These are phyloP conservation scores for Colletes gigas DNA, from an alignment of 1,140 invertebrate species.

Conservation along the genomic window DNA sequence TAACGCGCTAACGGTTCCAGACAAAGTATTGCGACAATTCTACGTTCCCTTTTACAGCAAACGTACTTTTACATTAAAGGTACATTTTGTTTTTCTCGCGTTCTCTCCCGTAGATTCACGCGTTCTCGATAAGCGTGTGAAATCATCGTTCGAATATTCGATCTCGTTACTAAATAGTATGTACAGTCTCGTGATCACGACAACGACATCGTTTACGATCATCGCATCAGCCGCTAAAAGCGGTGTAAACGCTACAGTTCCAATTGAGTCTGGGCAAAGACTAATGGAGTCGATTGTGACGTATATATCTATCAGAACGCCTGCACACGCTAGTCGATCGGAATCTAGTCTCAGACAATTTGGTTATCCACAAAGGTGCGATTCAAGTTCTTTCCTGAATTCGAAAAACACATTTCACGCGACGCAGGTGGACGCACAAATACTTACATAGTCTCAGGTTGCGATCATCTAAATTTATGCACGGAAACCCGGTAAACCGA, in stretches of 20 bases:
- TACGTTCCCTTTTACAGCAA: too few relatives aligned
- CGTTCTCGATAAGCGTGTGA: neutral
- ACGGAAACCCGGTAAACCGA: neutral
- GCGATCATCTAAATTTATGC: neutral
- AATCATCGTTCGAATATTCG: conserved; percentile 21
- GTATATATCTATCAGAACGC: neutral
- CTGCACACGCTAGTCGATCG: neutral
- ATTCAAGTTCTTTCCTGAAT: neutral
- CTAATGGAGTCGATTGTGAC: conserved; percentile 40
- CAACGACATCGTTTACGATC: conserved; percentile 50
- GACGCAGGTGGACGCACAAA: neutral
- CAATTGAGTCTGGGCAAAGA: conserved; percentile 35
- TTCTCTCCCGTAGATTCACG: neutral
- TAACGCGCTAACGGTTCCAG: neutral
- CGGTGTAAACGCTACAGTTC: conserved; percentile 34
- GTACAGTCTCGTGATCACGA: conserved; percentile 1
- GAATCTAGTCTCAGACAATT: neutral
- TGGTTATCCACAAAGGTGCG: neutral
- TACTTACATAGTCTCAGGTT: neutral
- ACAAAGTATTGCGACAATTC: neutral
- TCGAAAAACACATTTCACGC: too few relatives aligned
- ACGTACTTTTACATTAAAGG: too few relatives aligned
- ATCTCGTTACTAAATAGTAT: neutral
- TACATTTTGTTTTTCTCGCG: too few relatives aligned
- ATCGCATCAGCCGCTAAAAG: conserved; percentile 47